Percentiles rank a stretch among this genome's conserved stretches.
phyloP scores from a whole-genome alignment of 1,140 invertebrate genomes.

The Pseudomyrmex gracilis region DNA sequence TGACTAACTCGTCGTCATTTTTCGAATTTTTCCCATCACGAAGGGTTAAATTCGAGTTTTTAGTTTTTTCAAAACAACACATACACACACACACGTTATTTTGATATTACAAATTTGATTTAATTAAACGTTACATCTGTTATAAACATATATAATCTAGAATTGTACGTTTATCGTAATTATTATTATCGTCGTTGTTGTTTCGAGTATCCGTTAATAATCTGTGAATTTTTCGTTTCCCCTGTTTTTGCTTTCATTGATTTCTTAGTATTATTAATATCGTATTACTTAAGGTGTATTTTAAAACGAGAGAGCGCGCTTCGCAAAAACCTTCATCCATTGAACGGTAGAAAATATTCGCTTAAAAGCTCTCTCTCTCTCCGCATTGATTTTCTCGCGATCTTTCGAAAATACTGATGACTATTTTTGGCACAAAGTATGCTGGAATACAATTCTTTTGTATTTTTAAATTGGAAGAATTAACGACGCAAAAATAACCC shows the following conservation, averaged over 20 bases:
- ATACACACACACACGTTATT: conserved; percentile 78
- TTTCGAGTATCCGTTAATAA: conserved; percentile 50
- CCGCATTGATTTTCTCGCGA: neutral
- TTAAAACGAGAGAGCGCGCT: conserved; percentile 35
- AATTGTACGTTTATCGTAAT: conserved; percentile 64
- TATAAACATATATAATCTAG: conserved; percentile 63
- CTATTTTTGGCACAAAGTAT: conserved; percentile 41
- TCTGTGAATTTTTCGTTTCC: conserved; percentile 53
- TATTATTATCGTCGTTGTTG: conserved; percentile 61
- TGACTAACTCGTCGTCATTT: too few relatives aligned
- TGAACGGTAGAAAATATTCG: conserved; percentile 13
- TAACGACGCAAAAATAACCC: conserved; percentile 16
- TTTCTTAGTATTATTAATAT: conserved; percentile 38
- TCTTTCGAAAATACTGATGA: neutral
- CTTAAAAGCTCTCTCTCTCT: neutral
- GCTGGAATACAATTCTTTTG: neutral
- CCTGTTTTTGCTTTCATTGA: conserved; percentile 20
- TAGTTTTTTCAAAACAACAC: conserved; percentile 83
- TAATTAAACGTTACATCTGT: conserved; percentile 62
- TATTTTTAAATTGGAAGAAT: conserved; percentile 40
- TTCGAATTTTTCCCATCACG: too few relatives aligned
- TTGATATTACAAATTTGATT: conserved; percentile 83
- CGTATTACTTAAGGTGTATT: conserved; percentile 7
- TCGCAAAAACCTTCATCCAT: neutral
- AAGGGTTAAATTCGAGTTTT: conserved; percentile 24